Percentiles rank a stretch among this genome's conserved stretches.
phyloP scores from a whole-genome alignment of 2,113 vertebrate species.

The Setophaga coronata region DNA sequence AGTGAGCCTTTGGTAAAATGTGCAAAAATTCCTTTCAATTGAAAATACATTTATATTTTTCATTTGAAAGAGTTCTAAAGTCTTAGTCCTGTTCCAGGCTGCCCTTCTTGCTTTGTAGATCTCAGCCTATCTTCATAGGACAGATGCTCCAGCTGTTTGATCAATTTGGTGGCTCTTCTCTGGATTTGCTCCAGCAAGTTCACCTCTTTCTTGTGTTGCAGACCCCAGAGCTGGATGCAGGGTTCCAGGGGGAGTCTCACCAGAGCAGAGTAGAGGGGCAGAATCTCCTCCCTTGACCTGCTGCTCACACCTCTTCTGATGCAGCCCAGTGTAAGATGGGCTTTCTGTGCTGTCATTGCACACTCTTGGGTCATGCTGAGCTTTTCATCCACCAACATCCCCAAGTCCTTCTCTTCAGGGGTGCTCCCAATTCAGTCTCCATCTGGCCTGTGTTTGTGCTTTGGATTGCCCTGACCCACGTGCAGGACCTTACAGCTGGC shows the following conservation, averaged over 20 bases:
- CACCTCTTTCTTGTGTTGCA: background rate
- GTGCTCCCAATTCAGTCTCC: background rate
- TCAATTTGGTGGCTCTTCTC: background rate
- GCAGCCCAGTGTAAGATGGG: background rate
- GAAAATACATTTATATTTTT: background rate
- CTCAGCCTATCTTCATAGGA: background rate
- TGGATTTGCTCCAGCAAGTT: background rate
- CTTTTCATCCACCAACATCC: background rate
- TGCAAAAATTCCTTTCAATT: background rate
- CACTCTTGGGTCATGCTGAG: background rate
- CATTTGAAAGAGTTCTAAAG: background rate
- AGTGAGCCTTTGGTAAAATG: background rate
- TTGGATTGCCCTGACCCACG: background rate
- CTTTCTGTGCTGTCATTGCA: background rate
- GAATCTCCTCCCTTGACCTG: background rate
- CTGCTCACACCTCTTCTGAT: background rate
- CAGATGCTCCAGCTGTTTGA: background rate
- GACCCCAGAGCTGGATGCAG: background rate
- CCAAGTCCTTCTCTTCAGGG: background rate
- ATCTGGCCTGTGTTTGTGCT: background rate
- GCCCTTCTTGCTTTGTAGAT: background rate
- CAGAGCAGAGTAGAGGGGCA: background rate
- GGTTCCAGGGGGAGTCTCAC: background rate
- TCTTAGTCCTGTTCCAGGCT: background rate
- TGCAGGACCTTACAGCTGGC: background rate